Percentiles rank a stretch among this genome's conserved stretches.
phyloP scores from a whole-genome alignment of 2,888 invertebrate species.

The Temnothorax rugatulus region DNA sequence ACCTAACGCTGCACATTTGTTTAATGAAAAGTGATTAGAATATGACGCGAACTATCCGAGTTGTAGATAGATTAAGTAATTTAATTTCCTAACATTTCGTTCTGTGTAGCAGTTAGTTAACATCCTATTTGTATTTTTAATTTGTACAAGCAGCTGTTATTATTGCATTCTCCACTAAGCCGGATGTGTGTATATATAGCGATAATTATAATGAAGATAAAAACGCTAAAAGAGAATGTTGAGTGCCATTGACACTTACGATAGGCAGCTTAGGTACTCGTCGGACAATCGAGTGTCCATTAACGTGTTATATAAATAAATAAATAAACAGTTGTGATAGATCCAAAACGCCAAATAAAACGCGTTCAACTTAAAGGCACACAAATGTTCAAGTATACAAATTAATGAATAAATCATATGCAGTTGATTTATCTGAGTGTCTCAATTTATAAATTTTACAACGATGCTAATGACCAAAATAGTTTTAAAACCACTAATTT shows the following conservation, averaged over 20 bases:
- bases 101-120: not conserved
- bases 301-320: not conserved
- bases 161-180: not conserved
- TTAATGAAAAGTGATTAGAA: conserved; percentile 7
- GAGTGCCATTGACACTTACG: not conserved
- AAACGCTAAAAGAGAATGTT: not conserved
- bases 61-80: not conserved
- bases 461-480: not conserved
- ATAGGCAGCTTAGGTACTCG: not conserved
- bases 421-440: not conserved
- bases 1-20: not conserved
- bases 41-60: not conserved
- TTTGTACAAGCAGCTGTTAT: not conserved
- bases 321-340: not conserved
- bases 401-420: not conserved
- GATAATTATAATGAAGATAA: conserved; percentile 15
- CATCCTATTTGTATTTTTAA: not conserved
- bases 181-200: not conserved
- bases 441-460: not conserved
- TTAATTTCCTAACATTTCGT: not conserved
- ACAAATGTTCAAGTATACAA: not conserved
- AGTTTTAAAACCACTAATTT: not conserved
- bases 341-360: not conserved
- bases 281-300: not conserved
- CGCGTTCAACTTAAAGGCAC: not conserved